phyloP scores from a whole-genome alignment of 2,888 invertebrate species.

The Plusia festucae region DNA sequence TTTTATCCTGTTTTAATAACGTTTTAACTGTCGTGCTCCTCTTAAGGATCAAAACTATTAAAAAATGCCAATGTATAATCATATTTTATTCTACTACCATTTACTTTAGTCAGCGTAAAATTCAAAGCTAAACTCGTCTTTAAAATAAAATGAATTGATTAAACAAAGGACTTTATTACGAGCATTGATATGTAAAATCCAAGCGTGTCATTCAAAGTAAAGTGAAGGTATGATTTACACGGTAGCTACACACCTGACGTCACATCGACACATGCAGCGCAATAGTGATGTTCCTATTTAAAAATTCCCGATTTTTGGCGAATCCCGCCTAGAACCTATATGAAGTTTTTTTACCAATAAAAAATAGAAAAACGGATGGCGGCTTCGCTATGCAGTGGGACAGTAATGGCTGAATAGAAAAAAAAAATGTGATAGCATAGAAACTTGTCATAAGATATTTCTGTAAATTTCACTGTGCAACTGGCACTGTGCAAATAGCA shows the following conservation, averaged over 20 bases:
- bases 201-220: constrained; percentile 27
- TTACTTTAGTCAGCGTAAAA: constrained; percentile 3
- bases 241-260: constrained; percentile 47
- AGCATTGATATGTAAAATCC: constrained; percentile 26
- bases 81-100: background rate
- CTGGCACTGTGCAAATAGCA: too few species aligned
- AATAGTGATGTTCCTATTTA: constrained; percentile 28
- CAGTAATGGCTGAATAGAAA: too few species aligned
- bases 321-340: background rate
- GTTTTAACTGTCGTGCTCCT: too few species aligned
- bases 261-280: constrained; percentile 21
- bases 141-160: background rate
- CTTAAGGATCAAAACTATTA: too few species aligned
- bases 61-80: too few species aligned
- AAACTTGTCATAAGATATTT: too few species aligned
- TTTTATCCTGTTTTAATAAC: too few species aligned
- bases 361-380: too few species aligned
- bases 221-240: constrained; percentile 48
- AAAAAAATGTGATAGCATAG: too few species aligned
- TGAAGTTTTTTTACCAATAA: too few species aligned
- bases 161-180: constrained; percentile 8
- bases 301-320: background rate
- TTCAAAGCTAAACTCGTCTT: background rate
- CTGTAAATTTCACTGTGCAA: too few species aligned
- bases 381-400: too few species aligned